Evolutionary conservation across 2,113 vertebrate species (phyloP).

Genomic region (Amazona guildingii): DNA sequence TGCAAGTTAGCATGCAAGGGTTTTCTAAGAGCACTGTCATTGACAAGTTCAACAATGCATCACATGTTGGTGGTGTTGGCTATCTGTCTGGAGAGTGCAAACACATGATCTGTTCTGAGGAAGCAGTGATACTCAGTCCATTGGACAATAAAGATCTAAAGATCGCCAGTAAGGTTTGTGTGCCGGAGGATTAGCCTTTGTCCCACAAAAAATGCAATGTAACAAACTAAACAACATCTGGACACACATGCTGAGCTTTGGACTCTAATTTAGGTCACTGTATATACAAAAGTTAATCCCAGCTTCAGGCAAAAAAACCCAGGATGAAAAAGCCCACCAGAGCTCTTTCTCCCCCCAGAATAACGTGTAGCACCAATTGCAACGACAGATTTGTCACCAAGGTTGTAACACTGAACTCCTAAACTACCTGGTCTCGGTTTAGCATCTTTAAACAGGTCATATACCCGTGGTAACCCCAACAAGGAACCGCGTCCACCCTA

Average conservation of each 20-base stretch:
- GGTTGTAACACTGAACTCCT: background rate
- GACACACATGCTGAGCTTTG: background rate
- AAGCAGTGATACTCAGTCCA: background rate
- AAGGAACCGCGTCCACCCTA: accelerated
- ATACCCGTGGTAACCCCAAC: accelerated
- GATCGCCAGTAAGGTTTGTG: background rate
- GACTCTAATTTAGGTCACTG: background rate
- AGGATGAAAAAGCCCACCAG: accelerated
- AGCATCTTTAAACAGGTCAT: accelerated
- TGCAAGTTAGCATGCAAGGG: accelerated
- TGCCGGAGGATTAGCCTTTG: background rate
- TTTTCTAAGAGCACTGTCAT: background rate
- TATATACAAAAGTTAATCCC: background rate
- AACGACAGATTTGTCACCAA: background rate
- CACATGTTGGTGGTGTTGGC: background rate
- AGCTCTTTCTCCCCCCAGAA: background rate
- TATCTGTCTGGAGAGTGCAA: background rate
- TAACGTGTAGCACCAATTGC: accelerated
- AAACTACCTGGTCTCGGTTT: accelerated
- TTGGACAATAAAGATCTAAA: background rate
- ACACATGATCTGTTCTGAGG: background rate
- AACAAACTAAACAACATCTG: background rate
- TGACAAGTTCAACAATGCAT: background rate
- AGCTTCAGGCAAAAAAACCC: background rate
- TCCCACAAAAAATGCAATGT: background rate